Evolutionary conservation across 2,797 vertebrate species (phyloP).

Genomic region (Linurgus olivaceus): DNA sequence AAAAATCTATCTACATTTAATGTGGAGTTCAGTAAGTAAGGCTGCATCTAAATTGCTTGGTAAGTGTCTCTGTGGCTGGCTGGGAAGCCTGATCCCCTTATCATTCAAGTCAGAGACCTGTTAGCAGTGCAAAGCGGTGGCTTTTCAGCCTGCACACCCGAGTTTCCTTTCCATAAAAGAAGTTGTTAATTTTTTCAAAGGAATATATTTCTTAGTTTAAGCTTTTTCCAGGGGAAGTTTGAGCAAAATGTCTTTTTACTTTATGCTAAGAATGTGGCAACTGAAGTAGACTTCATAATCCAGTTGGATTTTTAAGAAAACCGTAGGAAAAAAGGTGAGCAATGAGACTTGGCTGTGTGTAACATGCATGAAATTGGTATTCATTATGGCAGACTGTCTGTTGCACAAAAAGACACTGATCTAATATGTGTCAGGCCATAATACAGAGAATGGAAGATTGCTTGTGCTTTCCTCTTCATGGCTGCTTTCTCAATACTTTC

Average conservation of each 20-base stretch:
- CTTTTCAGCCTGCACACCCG: neutral
- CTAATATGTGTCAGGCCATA: slow-evolving; percentile 47
- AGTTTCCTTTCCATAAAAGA: neutral
- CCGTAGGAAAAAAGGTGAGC: slow-evolving; percentile 2
- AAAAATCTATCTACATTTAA: slow-evolving; percentile 29
- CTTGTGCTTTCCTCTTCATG: neutral
- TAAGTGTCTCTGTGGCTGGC: neutral
- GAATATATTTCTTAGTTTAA: neutral
- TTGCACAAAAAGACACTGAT: slow-evolving; percentile 55
- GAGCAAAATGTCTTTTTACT: neutral
- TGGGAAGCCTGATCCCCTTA: neutral
- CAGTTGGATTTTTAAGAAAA: neutral
- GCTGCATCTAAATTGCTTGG: slow-evolving; percentile 35
- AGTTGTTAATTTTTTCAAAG: slow-evolving; percentile 1
- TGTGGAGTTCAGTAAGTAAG: slow-evolving; percentile 20
- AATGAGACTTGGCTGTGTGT: slow-evolving; percentile 31
- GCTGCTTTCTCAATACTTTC: slow-evolving; percentile 40
- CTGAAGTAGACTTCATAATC: slow-evolving; percentile 11
- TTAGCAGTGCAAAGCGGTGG: neutral
- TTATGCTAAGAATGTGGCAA: neutral
- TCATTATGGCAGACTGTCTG: slow-evolving; percentile 51
- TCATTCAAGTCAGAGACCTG: slow-evolving; percentile 32
- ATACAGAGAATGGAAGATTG: slow-evolving; percentile 43
- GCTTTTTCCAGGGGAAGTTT: neutral
- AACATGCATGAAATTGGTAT: slow-evolving; percentile 67